Evolutionary conservation across 2,113 vertebrate species (phyloP).

Genomic region (Neolamprologus longior): DNA sequence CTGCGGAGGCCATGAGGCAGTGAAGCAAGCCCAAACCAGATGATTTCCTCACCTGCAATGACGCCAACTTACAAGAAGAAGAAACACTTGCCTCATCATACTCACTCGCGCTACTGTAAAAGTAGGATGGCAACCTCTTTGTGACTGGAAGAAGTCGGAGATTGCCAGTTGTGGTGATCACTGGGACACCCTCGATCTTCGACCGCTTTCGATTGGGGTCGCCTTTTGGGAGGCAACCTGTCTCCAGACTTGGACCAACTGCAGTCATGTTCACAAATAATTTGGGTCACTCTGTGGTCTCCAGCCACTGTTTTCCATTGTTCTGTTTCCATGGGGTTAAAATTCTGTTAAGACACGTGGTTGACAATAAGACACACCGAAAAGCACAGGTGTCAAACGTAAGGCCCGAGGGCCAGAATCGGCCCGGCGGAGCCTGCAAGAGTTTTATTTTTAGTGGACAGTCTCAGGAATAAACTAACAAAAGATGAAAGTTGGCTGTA

Average conservation of each 20-base stretch:
- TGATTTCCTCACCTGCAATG: neutral
- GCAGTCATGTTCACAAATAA: neutral
- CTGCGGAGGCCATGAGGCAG: neutral
- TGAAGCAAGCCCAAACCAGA: neutral
- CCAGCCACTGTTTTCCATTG: neutral
- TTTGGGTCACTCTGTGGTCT: fast-evolving
- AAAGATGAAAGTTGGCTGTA: fast-evolving
- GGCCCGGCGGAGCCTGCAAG: neutral
- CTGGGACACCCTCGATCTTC: neutral
- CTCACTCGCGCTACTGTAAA: neutral
- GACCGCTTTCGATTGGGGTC: neutral
- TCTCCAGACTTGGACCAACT: neutral
- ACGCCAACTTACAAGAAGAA: neutral
- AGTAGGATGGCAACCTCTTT: neutral
- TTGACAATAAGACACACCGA: neutral
- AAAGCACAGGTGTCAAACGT: neutral
- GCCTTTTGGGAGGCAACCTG: neutral
- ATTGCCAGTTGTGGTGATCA: neutral
- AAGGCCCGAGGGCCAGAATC: neutral
- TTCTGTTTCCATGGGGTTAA: neutral
- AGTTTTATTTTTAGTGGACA: neutral
- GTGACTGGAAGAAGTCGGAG: fast-evolving
- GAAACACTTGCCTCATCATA: neutral
- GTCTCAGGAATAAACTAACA: neutral
- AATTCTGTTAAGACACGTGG: neutral